phyloP scores from a whole-genome alignment of 2,113 vertebrate species.

The Burhinus oedicnemus region DNA sequence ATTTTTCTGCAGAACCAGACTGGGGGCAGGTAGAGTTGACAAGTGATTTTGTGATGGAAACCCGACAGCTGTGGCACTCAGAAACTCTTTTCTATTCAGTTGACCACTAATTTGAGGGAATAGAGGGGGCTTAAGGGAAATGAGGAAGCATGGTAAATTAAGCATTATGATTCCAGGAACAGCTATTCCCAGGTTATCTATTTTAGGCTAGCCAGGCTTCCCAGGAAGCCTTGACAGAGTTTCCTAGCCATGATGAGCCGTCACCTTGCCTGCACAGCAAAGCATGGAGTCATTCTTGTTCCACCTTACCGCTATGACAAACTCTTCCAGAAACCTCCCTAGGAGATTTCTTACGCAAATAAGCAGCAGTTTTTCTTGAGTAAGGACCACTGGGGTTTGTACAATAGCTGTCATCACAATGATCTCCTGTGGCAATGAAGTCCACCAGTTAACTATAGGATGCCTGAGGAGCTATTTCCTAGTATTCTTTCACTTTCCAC shows the following conservation, averaged over 20 bases:
- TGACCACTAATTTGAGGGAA: neutral
- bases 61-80: neutral
- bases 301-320: neutral
- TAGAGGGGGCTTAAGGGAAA: neutral
- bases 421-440: neutral
- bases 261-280: neutral
- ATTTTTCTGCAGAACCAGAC: neutral
- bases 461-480: constrained; percentile 47
- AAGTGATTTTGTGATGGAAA: neutral
- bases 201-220: neutral
- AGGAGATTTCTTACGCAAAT: neutral
- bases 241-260: neutral
- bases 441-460: constrained; percentile 1
- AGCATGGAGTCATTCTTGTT: neutral
- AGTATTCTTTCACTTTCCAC: constrained; percentile 61
- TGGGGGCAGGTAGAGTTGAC: neutral
- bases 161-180: neutral
- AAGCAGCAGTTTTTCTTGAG: neutral
- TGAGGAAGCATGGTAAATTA: neutral
- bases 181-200: neutral
- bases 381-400: neutral
- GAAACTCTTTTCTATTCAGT: neutral
- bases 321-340: constrained; percentile 34
- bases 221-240: neutral
- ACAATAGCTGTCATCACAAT: neutral